Evolutionary conservation across 2,113 vertebrate species (phyloP).

Genomic region (Periophthalmodon schlosseri): DNA sequence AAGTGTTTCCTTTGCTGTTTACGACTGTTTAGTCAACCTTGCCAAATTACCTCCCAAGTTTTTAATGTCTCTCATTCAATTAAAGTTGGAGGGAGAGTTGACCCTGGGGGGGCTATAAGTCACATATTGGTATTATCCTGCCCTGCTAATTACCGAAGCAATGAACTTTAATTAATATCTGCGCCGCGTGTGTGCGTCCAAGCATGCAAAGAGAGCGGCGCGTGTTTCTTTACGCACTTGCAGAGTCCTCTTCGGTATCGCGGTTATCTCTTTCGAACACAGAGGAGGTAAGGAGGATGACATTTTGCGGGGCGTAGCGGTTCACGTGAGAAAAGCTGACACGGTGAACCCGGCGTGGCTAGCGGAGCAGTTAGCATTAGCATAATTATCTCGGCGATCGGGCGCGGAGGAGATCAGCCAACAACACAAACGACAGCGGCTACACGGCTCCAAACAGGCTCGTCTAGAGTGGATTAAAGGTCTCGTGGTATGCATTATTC

Average conservation of each 20-base stretch:
- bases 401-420: conserved; percentile 18
- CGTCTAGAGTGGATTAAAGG: not conserved
- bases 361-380: conserved; percentile 62
- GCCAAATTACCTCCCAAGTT: conserved; percentile 71
- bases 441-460: not conserved
- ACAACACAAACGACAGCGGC: conserved; percentile 25
- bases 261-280: conserved; percentile 55
- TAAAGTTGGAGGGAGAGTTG: conserved; percentile 66
- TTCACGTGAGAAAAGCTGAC: conserved; percentile 59
- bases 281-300: conserved; percentile 39
- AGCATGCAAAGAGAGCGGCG: conserved; percentile 39
- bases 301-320: conserved; percentile 65
- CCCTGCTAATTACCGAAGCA: conserved; percentile 76
- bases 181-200: conserved; percentile 43
- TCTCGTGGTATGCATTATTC: not conserved
- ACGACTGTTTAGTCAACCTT: conserved; percentile 74
- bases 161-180: conserved; percentile 79
- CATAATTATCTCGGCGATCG: conserved; percentile 66
- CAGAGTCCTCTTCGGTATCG: conserved; percentile 55
- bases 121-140: conserved; percentile 75
- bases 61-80: conserved; percentile 78
- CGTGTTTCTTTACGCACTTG: conserved; percentile 31
- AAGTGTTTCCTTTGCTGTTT: conserved; percentile 67
- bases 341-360: conserved; percentile 51
- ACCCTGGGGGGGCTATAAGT: conserved; percentile 73